Percentiles rank a stretch among this genome's conserved stretches.
phyloP scores from a whole-genome alignment of 2,888 invertebrate species.

The Platerodrilus igneus region DNA sequence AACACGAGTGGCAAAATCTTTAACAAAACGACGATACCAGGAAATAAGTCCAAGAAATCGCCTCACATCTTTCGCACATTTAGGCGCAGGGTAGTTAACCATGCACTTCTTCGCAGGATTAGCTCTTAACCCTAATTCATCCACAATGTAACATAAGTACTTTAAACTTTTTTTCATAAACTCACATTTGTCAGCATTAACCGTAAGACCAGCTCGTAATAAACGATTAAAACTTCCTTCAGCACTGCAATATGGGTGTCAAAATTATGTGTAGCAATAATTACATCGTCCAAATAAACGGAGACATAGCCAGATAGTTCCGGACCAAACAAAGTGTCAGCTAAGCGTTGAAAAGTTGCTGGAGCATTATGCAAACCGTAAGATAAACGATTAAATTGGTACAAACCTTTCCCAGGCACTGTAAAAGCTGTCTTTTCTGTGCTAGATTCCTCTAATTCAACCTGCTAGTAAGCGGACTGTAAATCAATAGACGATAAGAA shows the following conservation, averaged over 20 bases:
- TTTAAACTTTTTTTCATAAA: no score
- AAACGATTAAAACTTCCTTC: constrained; percentile 20
- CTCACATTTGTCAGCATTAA: no score
- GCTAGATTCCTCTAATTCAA: constrained; percentile 25
- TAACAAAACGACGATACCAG: no score
- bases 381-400: constrained; percentile 28
- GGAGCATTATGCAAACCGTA: constrained; percentile 28
- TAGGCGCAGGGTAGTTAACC: no score
- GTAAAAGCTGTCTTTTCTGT: constrained; percentile 34
- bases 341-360: constrained; percentile 23
- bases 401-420: constrained; percentile 32
- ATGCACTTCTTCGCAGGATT: no score
- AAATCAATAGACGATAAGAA: constrained; percentile 29
- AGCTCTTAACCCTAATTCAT: no score
- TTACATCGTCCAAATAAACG: constrained; percentile 30
- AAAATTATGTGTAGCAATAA: constrained; percentile 24
- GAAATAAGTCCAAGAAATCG: no score
- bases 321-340: constrained; percentile 23
- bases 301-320: constrained; percentile 11
- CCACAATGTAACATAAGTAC: no score
- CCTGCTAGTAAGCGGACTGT: constrained; percentile 30
- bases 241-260: constrained; percentile 21
- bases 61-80: no score
- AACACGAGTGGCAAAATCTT: no score
- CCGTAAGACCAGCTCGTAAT: no score